Evolutionary conservation across 1,140 invertebrate species (phyloP).

Genomic region (Brachionus asplanchnoidis): DNA sequence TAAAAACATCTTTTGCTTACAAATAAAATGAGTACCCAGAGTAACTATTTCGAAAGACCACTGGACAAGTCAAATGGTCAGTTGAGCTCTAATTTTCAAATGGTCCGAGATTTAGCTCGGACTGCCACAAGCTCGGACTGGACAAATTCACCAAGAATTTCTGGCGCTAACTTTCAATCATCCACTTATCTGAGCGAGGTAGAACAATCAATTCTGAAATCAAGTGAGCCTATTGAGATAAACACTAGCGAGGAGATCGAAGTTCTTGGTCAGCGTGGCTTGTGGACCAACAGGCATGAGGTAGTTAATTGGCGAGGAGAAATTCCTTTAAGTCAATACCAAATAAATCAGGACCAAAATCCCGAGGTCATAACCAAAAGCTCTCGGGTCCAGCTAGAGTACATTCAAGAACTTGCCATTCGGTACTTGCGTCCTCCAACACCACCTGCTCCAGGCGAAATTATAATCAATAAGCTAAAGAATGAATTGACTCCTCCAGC

Average conservation of each 20-base stretch:
- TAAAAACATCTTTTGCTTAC: background rate
- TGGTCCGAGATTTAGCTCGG: background rate
- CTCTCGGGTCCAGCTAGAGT: background rate
- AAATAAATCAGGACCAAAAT: slow-evolving; percentile 39
- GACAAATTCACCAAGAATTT: background rate
- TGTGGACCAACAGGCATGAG: slow-evolving; percentile 11
- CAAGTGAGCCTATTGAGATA: background rate
- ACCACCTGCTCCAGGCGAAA: slow-evolving; percentile 40
- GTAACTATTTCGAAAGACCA: background rate
- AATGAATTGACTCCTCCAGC: slow-evolving; percentile 14
- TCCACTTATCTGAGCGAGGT: background rate
- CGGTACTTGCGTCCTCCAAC: slow-evolving; percentile 37
- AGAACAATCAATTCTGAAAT: background rate
- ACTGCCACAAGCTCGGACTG: too few relatives aligned
- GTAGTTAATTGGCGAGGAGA: slow-evolving; percentile 26
- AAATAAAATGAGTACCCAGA: background rate
- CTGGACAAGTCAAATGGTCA: background rate
- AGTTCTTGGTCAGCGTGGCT: slow-evolving; percentile 1
- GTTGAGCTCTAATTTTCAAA: background rate
- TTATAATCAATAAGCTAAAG: slow-evolving; percentile 6
- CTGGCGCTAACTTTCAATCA: background rate
- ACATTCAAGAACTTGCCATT: slow-evolving; percentile 40
- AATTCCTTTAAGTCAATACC: slow-evolving; percentile 1
- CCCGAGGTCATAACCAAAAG: slow-evolving; percentile 26
- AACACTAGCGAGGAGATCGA: background rate